Conservation (phyloP, 2,113 vertebrate genomes). For the Thunnus thynnus region DNA sequence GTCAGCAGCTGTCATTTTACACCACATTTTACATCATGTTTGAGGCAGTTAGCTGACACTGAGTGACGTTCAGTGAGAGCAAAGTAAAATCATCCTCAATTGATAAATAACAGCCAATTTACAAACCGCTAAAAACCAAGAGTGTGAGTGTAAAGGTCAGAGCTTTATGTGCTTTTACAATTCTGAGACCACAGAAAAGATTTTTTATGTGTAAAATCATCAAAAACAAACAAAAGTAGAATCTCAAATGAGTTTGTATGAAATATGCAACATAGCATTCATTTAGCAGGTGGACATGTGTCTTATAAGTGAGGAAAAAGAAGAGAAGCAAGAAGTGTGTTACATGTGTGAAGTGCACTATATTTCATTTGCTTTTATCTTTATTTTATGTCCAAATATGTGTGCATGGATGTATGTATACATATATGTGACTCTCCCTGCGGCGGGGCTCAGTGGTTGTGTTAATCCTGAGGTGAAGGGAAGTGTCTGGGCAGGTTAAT, state of each 20-base stretch:
- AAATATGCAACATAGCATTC: no score
- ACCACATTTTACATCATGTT: slow-evolving; percentile 11
- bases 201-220: no score
- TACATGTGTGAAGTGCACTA: not conserved
- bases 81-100: not conserved
- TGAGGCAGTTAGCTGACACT: slow-evolving; percentile 41
- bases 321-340: no score
- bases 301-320: no score
- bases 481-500: slow-evolving; percentile 62
- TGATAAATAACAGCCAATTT: not conserved
- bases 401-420: not conserved
- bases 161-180: no score
- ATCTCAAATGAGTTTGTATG: no score
- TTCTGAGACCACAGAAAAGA: no score
- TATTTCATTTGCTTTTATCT: not conserved
- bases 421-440: not conserved
- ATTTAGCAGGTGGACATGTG: no score
- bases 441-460: slow-evolving; percentile 5
- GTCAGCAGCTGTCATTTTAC: slow-evolving; percentile 18
- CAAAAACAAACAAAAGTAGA: no score
- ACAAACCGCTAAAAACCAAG: not conserved
- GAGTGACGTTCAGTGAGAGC: slow-evolving; percentile 10
- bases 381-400: not conserved
- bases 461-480: slow-evolving; percentile 43
- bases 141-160: no score